Evolutionary conservation across 2,797 vertebrate species (phyloP).

Genomic region (Cryptoprocta ferox): DNA sequence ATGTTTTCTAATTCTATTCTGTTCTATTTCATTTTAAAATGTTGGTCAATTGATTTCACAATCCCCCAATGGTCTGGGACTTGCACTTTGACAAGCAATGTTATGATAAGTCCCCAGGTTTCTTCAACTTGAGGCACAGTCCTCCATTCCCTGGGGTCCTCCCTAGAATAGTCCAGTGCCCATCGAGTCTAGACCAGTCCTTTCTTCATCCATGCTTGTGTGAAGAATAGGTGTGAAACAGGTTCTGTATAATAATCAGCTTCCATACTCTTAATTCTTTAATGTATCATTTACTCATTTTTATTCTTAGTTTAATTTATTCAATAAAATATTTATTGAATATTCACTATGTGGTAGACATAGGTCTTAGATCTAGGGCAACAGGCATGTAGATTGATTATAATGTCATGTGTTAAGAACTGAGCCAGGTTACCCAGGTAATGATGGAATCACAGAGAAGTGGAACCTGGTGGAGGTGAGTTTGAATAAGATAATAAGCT

Average conservation of each 20-base stretch:
- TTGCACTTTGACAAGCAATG: neutral
- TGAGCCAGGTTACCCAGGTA: neutral
- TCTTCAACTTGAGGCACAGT: neutral
- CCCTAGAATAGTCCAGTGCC: too few relatives aligned
- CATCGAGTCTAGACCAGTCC: neutral
- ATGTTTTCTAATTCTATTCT: neutral
- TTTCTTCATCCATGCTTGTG: neutral
- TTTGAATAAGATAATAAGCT: neutral
- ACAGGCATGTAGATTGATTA: neutral
- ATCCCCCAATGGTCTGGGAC: neutral
- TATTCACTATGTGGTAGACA: neutral
- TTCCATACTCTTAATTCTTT: neutral
- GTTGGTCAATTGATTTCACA: neutral
- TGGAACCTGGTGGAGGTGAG: neutral
- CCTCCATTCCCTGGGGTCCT: neutral
- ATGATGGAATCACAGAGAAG: neutral
- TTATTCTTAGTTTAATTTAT: neutral
- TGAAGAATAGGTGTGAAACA: neutral
- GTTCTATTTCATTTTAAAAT: neutral
- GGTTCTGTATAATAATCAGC: neutral
- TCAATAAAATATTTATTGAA: neutral
- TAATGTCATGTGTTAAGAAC: neutral
- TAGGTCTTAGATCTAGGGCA: neutral
- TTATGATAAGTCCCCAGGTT: neutral
- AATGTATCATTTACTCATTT: neutral